Evolutionary conservation across 2,113 vertebrate species (phyloP).

Genomic region (Xiphophorus hellerii): DNA sequence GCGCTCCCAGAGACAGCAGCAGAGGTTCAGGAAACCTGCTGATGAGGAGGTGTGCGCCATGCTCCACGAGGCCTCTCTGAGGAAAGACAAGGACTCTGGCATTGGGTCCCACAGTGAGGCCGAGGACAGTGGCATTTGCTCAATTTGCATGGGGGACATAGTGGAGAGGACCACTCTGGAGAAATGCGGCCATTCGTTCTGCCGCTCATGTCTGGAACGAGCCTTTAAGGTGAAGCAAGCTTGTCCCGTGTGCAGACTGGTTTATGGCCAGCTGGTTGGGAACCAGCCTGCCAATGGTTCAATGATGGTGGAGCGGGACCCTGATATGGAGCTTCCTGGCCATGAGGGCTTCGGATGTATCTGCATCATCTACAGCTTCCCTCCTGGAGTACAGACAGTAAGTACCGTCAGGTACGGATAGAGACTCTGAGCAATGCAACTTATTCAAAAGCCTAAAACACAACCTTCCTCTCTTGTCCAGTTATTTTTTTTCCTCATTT

Average conservation of each 20-base stretch:
- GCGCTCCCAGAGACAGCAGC: conserved; percentile 82
- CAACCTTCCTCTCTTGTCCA: too few relatives aligned
- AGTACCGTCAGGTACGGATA: conserved; percentile 59
- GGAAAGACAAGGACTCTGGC: conserved; percentile 64
- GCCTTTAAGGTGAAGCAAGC: conserved; percentile 93
- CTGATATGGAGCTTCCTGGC: conserved; percentile 88
- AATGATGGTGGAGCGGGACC: conserved; percentile 92
- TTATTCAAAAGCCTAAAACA: too few relatives aligned
- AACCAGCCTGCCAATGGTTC: conserved; percentile 93
- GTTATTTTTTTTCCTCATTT: too few relatives aligned
- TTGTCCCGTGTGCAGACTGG: conserved; percentile 92
- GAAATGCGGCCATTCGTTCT: conserved; percentile 92
- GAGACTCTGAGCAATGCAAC: neutral
- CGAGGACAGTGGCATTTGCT: conserved; percentile 86
- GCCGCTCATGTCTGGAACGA: conserved; percentile 89
- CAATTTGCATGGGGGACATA: conserved; percentile 94
- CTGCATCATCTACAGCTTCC: conserved; percentile 96
- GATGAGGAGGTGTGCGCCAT: conserved; percentile 75
- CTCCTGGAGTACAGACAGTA: conserved; percentile 90
- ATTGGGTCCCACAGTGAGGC: conserved; percentile 59
- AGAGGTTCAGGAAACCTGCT: conserved; percentile 78
- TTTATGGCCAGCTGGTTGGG: conserved; percentile 92
- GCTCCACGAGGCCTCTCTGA: conserved; percentile 70
- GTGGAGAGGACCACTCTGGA: conserved; percentile 90
- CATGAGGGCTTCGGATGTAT: conserved; percentile 94